Evolutionary conservation across 30 jellyfish, hydroid and myxozoan species (phyloP).

Genomic region (Clytia hemisphaerica): DNA sequence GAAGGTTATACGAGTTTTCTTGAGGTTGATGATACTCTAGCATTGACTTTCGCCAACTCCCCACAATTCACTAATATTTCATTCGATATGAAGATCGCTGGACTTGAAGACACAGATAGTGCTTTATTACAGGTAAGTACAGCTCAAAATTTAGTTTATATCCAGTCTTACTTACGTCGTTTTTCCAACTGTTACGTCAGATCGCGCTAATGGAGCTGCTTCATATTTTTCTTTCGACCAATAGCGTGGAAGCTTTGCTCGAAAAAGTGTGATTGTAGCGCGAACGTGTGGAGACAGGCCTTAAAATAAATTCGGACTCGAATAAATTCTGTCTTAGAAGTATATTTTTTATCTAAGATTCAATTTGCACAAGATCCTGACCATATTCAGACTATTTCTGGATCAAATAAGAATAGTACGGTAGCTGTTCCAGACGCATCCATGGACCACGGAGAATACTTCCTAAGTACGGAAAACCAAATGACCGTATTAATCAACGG

Average conservation of each 20-base stretch:
- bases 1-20: slow-evolving; percentile 75
- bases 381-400: slow-evolving; percentile 41
- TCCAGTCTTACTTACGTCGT: no score
- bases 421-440: slow-evolving; percentile 31
- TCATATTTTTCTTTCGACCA: no score
- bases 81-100: slow-evolving; percentile 52
- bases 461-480: slow-evolving; percentile 26
- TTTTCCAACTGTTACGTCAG: no score
- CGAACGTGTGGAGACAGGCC: slow-evolving; percentile 28
- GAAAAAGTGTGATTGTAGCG: slow-evolving; percentile 11
- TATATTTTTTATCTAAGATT: no score
- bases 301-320: no score
- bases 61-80: slow-evolving; percentile 67
- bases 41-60: slow-evolving; percentile 47
- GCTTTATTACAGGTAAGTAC: no score
- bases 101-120: slow-evolving; percentile 27
- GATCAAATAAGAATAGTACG: slow-evolving; percentile 26
- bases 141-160: no score
- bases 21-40: slow-evolving; percentile 25
- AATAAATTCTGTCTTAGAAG: no score
- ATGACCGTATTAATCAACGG: slow-evolving; percentile 45
- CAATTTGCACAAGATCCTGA: slow-evolving; percentile 65
- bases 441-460: slow-evolving; percentile 62
- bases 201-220: no score
- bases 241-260: no score